Base-by-base conservation (phyloP, 1,140 invertebrate species). In the Meloidogyne floridensis region DNA sequence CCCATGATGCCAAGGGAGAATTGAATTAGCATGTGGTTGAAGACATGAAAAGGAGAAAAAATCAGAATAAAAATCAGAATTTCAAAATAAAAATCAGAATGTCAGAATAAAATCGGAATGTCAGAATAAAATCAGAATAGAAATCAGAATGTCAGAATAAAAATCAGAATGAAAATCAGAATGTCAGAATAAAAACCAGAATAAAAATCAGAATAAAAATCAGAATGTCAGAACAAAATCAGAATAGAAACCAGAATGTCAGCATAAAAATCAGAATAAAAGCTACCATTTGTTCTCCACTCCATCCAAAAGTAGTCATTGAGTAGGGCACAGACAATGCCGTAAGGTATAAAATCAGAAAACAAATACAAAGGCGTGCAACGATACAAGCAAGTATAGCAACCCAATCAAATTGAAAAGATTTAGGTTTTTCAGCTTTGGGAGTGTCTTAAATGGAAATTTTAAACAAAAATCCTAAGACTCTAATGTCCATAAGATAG, bases 221-320 rank as follows among this genome's bases (percentile, higher is more conserved):
- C n/a, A 2, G 32, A 32, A 32, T 32, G 32, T 32, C 32, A 32
- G 32, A 32, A 32, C 2, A 32, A 1, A 32, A 32, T 32, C 32
- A 32, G 32, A 32, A 32, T 32, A 32, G 0, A 32, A 32, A 32
- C 32, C 32, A 32, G 32, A 32, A 32, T 20, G 0, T 20, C 20
- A 20, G 20, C 20, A 20, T 32, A 32, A 32, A 32, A 32, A 32
- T 11, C 32, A 42, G 75, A 47, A 47, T 54, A 77, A 13, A 77
- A 47, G 32, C 32, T 32, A 79, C 77, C 59, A 69, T n/a, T 18
- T 79, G 59, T 51, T 79, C 77, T 32, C 77, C 77, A n/a, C 53
- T 65, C 32, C 59, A 79, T n/a, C 32, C 77, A 72, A 79, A 79
- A 13, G 42, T 65, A 18, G 77, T 72, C 77, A 79, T 79, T 47